Evolutionary conservation across 2,797 vertebrate genomes (phyloP).

Genomic region (Limnodromus scolopaceus): DNA sequence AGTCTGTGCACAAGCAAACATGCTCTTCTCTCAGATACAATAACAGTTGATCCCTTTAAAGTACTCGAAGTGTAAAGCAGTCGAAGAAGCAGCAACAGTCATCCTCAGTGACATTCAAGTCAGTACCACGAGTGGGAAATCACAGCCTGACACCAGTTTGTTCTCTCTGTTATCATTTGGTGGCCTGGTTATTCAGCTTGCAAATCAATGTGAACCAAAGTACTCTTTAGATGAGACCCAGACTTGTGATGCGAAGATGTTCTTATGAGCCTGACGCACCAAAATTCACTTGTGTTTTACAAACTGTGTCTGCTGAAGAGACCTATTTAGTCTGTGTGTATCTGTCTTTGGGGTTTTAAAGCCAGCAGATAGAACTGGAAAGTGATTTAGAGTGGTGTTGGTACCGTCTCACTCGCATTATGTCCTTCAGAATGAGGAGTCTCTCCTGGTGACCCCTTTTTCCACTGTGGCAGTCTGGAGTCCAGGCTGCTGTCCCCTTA

Average conservation of each 20-base stretch:
- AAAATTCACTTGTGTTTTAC: background rate
- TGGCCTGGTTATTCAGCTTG: background rate
- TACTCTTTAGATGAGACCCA: background rate
- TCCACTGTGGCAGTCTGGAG: rapidly evolving
- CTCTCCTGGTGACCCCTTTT: background rate
- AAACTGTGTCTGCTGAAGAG: background rate
- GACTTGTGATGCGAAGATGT: background rate
- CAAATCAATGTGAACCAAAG: background rate
- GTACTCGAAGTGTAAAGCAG: background rate
- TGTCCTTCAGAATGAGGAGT: background rate
- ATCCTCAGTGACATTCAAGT: background rate
- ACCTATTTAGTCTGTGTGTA: background rate
- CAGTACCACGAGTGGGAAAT: background rate
- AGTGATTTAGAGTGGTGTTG: background rate
- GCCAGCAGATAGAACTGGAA: background rate
- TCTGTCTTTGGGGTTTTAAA: background rate
- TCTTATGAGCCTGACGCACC: background rate
- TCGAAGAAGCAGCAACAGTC: background rate
- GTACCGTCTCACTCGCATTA: rapidly evolving
- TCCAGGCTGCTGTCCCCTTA: background rate
- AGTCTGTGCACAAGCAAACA: background rate
- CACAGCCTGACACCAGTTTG: background rate
- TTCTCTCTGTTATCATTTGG: background rate
- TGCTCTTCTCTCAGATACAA: background rate
- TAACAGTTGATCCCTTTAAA: background rate